A percentile compares a stretch with the other conserved stretches of the same genome.
Conservation (phyloP, 2,113 vertebrate genomes). For the Macrotis lagotis region DNA sequence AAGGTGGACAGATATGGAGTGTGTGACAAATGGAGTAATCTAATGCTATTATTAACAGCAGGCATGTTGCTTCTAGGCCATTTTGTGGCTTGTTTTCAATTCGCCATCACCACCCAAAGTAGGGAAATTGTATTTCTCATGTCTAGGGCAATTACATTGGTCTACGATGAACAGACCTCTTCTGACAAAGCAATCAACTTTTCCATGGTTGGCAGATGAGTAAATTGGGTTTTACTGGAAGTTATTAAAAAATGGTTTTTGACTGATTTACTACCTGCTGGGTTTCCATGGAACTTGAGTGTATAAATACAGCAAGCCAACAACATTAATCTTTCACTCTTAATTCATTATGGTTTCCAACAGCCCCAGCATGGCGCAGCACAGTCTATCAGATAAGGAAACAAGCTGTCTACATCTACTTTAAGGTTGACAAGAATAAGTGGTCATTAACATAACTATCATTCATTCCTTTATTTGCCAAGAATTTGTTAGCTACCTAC, state of each 20-base stretch:
- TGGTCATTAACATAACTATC: background rate
- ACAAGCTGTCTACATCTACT: background rate
- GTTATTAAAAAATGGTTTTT: conserved; percentile 74
- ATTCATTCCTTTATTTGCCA: background rate
- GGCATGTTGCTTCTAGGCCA: conserved; percentile 4
- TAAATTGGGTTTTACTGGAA: conserved; percentile 74
- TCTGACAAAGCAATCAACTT: conserved; percentile 68
- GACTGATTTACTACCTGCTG: conserved; percentile 76
- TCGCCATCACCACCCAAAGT: conserved; percentile 55
- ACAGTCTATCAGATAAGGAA: background rate
- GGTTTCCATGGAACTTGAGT: conserved; percentile 49
- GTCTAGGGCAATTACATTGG: conserved; percentile 32
- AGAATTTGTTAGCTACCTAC: background rate
- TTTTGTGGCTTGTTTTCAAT: conserved; percentile 56
- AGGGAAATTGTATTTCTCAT: conserved; percentile 38
- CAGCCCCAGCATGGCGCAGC: background rate
- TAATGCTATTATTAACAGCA: conserved; percentile 60
- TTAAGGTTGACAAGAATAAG: background rate
- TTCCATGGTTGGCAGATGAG: conserved; percentile 76
- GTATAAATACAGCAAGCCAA: conserved; percentile 58
- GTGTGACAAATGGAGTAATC: conserved; percentile 77
- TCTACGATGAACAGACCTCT: conserved; percentile 55
- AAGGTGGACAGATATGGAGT: conserved; percentile 51
- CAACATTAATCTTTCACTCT: conserved; percentile 53
- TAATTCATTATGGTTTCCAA: conserved; percentile 47